A percentile compares a stretch with the other conserved stretches of the same genome.
phyloP scores from a whole-genome alignment of 2,113 vertebrate species.

The Oryzias celebensis region DNA sequence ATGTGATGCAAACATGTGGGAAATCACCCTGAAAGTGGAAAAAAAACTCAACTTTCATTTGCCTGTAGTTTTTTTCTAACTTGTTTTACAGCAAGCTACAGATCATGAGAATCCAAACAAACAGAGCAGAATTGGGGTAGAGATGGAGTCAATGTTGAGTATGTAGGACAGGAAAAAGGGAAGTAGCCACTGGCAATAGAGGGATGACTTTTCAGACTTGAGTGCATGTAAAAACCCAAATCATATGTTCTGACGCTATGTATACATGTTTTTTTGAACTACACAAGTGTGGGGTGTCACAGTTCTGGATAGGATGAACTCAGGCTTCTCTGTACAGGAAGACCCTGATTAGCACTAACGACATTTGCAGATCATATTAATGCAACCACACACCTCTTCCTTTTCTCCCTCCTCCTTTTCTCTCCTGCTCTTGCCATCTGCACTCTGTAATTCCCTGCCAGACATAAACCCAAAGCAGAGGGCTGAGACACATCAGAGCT shows the following conservation, averaged over 20 bases:
- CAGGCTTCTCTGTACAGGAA: constrained; percentile 77
- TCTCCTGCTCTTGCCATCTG: constrained; percentile 75
- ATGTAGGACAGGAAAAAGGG: constrained; percentile 15
- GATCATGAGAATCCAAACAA: constrained; percentile 55
- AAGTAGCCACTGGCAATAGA: constrained; percentile 10
- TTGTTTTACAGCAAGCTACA: constrained; percentile 65
- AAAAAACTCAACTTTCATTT: constrained; percentile 61
- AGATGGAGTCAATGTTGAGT: constrained; percentile 11
- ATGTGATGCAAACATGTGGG: constrained; percentile 64
- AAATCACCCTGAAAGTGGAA: constrained; percentile 66
- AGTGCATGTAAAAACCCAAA: constrained; percentile 20
- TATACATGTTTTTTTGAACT: constrained; percentile 35
- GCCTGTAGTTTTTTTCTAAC: constrained; percentile 58
- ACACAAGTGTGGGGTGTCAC: constrained; percentile 33
- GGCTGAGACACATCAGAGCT: constrained; percentile 67
- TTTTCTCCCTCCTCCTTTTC: constrained; percentile 27
- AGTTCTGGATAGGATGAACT: constrained; percentile 74
- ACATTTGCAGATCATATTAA: constrained; percentile 82
- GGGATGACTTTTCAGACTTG: constrained; percentile 18
- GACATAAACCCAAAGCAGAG: constrained; percentile 71
- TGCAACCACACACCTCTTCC: constrained; percentile 79
- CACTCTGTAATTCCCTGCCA: constrained; percentile 64
- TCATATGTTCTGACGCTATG: constrained; percentile 43
- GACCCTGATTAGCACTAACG: constrained; percentile 82
- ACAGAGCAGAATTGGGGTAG: constrained; percentile 47